phyloP scores from a whole-genome alignment of 2,113 vertebrate genomes.

The Sturnus vulgaris region DNA sequence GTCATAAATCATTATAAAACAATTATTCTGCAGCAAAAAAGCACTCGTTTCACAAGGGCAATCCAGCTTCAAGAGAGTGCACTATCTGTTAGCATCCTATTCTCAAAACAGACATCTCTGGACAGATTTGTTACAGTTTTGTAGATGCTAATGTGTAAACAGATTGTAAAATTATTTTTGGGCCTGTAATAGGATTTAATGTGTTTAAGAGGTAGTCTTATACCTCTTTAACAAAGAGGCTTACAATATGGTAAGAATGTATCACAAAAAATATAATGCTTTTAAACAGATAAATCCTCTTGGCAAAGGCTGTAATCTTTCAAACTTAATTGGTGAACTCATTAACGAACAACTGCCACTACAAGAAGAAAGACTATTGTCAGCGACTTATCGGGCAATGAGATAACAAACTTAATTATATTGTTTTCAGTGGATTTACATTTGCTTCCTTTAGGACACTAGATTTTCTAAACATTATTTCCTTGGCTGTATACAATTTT shows the following conservation, averaged over 20 bases:
- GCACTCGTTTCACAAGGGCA: constrained; percentile 55
- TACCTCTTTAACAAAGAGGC: constrained; percentile 59
- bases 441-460: constrained; percentile 60
- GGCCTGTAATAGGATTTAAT: constrained; percentile 55
- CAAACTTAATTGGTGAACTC: constrained; percentile 74
- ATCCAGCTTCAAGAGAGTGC: constrained; percentile 36
- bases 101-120: constrained; percentile 55
- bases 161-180: constrained; percentile 45
- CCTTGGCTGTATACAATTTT: background rate
- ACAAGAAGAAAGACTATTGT: constrained; percentile 69
- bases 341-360: constrained; percentile 70
- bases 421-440: constrained; percentile 67
- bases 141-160: constrained; percentile 50
- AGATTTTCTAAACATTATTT: constrained; percentile 52
- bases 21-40: constrained; percentile 57
- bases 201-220: constrained; percentile 58
- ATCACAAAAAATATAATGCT: constrained; percentile 68
- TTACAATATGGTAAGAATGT: constrained; percentile 59
- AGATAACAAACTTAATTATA: constrained; percentile 74
- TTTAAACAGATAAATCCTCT: constrained; percentile 72
- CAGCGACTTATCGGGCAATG: constrained; percentile 66
- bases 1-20: constrained; percentile 61
- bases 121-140: constrained; percentile 48
- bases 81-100: constrained; percentile 34
- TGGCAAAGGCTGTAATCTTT: constrained; percentile 69